A percentile compares a stretch with the other conserved stretches of the same genome.
Evolutionary conservation across 1,140 invertebrate species (phyloP).

Genomic region (Hermetia illucens): DNA sequence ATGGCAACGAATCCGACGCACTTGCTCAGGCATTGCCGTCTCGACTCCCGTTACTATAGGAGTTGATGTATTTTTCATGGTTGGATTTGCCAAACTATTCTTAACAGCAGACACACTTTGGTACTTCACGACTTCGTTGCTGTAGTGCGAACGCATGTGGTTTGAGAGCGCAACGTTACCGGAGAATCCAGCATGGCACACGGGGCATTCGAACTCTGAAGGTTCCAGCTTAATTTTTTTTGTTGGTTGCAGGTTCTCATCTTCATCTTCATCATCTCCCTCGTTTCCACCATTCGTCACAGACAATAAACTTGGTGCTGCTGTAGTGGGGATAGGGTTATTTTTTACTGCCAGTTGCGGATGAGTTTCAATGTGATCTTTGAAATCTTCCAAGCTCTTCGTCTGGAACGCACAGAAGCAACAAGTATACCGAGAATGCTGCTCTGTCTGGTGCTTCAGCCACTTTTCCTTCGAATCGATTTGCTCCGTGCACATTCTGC

Average conservation of each 20-base stretch:
- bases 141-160: constrained; percentile 25
- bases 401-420: background rate
- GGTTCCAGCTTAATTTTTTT: constrained; percentile 25
- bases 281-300: constrained; percentile 25
- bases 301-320: no score
- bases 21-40: background rate
- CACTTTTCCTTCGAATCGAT: constrained; percentile 25
- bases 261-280: constrained; percentile 21
- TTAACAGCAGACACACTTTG: no score
- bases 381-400: constrained; percentile 1
- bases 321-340: no score
- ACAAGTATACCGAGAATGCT: constrained; percentile 1
- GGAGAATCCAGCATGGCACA: constrained; percentile 26
- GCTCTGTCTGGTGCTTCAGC: constrained; percentile 11
- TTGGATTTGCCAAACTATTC: no score
- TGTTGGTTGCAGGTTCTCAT: constrained; percentile 11
- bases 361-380: constrained; percentile 4
- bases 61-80: constrained; percentile 19
- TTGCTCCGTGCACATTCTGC: constrained; percentile 23
- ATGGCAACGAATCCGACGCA: constrained; percentile 23
- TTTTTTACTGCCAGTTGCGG: background rate
- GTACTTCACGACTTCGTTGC: constrained; percentile 20
- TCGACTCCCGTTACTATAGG: background rate
- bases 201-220: constrained; percentile 17
- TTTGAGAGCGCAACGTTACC: constrained; percentile 28